These are phyloP conservation scores for Saccopteryx bilineata DNA, from an alignment of 2,113 vertebrate genomes.

Conservation along the genomic window DNA sequence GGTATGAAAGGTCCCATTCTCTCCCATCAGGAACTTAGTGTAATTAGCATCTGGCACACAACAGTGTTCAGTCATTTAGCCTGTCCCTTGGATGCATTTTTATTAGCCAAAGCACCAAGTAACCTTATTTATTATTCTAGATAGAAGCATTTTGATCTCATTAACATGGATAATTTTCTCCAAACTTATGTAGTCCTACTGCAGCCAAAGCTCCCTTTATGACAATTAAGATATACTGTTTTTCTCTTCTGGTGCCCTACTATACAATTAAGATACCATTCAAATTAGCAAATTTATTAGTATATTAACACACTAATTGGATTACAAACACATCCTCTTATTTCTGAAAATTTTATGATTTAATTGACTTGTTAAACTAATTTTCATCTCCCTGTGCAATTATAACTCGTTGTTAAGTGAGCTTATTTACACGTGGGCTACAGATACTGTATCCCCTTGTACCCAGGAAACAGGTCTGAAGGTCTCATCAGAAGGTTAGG, in stretches of 20 bases:
- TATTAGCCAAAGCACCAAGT: slow-evolving; percentile 82
- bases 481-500: slow-evolving; percentile 50
- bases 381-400: slow-evolving; percentile 86
- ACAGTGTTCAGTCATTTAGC: slow-evolving; percentile 75
- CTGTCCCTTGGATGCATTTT: slow-evolving; percentile 80
- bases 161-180: slow-evolving; percentile 84
- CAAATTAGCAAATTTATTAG: slow-evolving; percentile 85
- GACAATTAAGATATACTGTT: slow-evolving; percentile 83
- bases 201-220: slow-evolving; percentile 79
- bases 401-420: slow-evolving; percentile 85
- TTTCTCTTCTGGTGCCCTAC: slow-evolving; percentile 79
- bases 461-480: slow-evolving; percentile 58
- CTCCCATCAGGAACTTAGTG: slow-evolving; percentile 54
- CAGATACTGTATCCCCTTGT: slow-evolving; percentile 69
- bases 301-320: slow-evolving; percentile 87
- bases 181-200: slow-evolving; percentile 80
- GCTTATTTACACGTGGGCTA: slow-evolving; percentile 86
- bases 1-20: slow-evolving; percentile 76
- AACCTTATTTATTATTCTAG: slow-evolving; percentile 83
- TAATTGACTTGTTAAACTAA: slow-evolving; percentile 88
- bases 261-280: slow-evolving; percentile 86
- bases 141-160: slow-evolving; percentile 85
- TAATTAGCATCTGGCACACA: slow-evolving; percentile 77
- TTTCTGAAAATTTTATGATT: slow-evolving; percentile 87
- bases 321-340: slow-evolving; percentile 86